phyloP scores from a whole-genome alignment of 2,888 invertebrate species.

The Bembecia ichneumoniformis region DNA sequence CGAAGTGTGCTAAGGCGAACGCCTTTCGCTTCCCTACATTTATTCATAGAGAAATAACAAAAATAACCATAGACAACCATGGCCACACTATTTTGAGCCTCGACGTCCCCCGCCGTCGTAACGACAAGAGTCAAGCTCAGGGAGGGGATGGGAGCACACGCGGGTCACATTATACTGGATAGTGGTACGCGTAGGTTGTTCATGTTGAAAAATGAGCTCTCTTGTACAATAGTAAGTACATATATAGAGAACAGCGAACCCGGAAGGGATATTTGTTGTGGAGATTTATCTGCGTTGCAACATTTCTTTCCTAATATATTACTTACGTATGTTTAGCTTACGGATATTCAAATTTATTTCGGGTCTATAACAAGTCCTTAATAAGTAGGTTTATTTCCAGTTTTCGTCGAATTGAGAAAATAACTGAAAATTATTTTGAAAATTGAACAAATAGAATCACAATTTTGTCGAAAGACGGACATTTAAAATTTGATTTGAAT shows the following conservation, averaged over 20 bases:
- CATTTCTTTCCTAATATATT: neutral
- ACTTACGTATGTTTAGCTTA: too few relatives aligned
- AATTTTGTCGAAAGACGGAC: too few relatives aligned
- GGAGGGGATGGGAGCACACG: slow-evolving; percentile 18
- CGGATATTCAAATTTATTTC: too few relatives aligned
- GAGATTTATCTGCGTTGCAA: slow-evolving; percentile 29
- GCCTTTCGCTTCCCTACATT: slow-evolving; percentile 67
- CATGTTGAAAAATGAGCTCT: slow-evolving; percentile 65
- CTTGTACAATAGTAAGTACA: slow-evolving; percentile 53
- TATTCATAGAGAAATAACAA: slow-evolving; percentile 72
- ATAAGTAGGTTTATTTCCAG: too few relatives aligned
- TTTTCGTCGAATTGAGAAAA: too few relatives aligned
- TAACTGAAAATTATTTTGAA: too few relatives aligned
- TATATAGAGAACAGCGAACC: slow-evolving; percentile 46
- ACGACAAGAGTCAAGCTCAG: slow-evolving; percentile 4
- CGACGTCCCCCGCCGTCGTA: slow-evolving; percentile 15
- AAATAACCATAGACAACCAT: slow-evolving; percentile 58
- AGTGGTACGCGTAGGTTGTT: slow-evolving; percentile 57
- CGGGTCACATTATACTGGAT: slow-evolving; percentile 33
- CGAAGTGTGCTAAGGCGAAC: slow-evolving; percentile 69
- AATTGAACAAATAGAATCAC: too few relatives aligned
- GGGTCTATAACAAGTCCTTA: too few relatives aligned
- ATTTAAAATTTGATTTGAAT: too few relatives aligned
- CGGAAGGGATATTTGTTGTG: slow-evolving; percentile 59
- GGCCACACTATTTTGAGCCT: slow-evolving; percentile 32